Evolutionary conservation across 2,113 vertebrate genomes (phyloP).

Genomic region (Pygoscelis antarcticus): DNA sequence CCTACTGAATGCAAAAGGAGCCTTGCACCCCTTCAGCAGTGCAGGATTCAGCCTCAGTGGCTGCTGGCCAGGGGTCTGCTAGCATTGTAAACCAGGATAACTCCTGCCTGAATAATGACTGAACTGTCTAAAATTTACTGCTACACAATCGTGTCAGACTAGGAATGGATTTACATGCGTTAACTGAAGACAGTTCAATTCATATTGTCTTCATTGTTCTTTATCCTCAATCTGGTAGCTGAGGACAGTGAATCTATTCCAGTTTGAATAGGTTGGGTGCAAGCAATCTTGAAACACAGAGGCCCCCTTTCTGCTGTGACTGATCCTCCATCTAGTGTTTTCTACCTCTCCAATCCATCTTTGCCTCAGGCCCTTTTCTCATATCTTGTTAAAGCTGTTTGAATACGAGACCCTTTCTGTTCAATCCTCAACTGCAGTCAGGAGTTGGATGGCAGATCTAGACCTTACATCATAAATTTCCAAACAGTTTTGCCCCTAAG

Average conservation of each 20-base stretch:
- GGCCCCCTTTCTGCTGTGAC: background rate
- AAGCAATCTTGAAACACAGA: background rate
- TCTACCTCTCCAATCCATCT: background rate
- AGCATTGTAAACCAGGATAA: background rate
- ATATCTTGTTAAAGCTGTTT: background rate
- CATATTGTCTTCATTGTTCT: background rate
- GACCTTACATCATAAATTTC: background rate
- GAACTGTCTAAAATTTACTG: background rate
- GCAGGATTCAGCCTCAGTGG: background rate
- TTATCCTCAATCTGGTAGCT: background rate
- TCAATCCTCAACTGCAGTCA: background rate
- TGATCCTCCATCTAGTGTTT: background rate
- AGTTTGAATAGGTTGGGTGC: background rate
- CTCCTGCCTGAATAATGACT: background rate
- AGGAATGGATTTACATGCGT: fast-evolving
- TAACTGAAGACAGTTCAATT: background rate
- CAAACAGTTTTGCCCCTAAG: background rate
- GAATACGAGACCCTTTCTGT: background rate
- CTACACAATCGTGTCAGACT: fast-evolving
- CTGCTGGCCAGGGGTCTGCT: background rate
- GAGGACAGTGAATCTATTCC: background rate
- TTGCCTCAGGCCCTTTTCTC: background rate
- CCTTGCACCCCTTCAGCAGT: background rate
- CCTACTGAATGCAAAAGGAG: background rate
- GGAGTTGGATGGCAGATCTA: background rate